These are phyloP conservation scores for Suricata suricatta DNA, from an alignment of 2,113 vertebrate species.

Conservation along the genomic window DNA sequence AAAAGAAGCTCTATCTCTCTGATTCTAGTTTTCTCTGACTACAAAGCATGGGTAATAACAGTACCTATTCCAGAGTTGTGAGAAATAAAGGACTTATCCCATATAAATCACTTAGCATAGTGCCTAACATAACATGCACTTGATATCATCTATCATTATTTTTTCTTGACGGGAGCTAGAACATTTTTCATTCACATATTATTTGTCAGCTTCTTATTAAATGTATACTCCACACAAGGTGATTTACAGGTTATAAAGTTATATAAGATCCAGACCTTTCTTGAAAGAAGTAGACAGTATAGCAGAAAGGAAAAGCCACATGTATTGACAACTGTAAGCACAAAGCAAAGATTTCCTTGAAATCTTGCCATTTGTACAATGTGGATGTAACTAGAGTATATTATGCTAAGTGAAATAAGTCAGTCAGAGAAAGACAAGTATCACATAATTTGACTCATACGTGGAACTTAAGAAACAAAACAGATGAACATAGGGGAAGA, in stretches of 20 bases:
- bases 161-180: conserved; percentile 36
- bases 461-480: no score
- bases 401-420: no score
- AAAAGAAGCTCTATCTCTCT: not conserved
- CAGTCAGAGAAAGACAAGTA: no score
- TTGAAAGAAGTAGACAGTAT: not conserved
- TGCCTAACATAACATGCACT: not conserved
- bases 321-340: not conserved
- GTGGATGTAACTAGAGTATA: no score
- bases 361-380: no score
- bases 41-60: not conserved
- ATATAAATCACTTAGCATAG: not conserved
- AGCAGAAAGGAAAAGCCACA: not conserved
- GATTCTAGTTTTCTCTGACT: not conserved
- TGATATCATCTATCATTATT: not conserved
- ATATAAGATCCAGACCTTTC: not conserved
- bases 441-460: no score
- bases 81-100: not conserved
- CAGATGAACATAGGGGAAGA: no score
- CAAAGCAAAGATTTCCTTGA: no score
- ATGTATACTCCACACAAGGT: not conserved
- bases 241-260: not conserved
- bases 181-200: not conserved
- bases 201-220: not conserved
- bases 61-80: not conserved